These are phyloP conservation scores for Metopia argyrocephala DNA, from an alignment of 2,888 invertebrate species.

Conservation along the genomic window DNA sequence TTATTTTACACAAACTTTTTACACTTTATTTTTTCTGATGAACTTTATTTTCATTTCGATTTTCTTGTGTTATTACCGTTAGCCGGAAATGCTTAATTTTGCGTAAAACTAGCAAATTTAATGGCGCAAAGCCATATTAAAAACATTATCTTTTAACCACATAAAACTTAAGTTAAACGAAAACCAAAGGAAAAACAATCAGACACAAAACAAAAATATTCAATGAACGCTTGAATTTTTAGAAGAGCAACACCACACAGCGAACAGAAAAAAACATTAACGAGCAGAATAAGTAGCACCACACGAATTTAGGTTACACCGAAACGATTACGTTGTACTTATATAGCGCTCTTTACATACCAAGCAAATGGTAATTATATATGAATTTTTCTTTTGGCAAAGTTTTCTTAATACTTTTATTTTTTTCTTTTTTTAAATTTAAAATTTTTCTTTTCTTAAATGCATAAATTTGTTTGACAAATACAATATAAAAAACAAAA, in stretches of 20 bases:
- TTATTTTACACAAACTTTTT: not conserved
- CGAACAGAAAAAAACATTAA: slow-evolving; percentile 21
- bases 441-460: slow-evolving; percentile 11
- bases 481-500: not conserved
- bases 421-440: slow-evolving; percentile 20
- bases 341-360: not conserved
- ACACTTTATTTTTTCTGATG: slow-evolving; percentile 4
- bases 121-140: slow-evolving; percentile 57
- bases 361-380: not conserved
- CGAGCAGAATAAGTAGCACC: slow-evolving; percentile 54
- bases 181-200: not conserved
- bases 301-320: slow-evolving; percentile 57
- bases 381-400: not conserved
- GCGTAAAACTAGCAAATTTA: slow-evolving; percentile 60
- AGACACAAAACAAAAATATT: slow-evolving; percentile 25
- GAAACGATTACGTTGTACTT: not conserved
- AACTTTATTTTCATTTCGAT: not conserved
- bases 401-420: not conserved
- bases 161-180: not conserved
- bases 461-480: too few relatives aligned
- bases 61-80: slow-evolving; percentile 18
- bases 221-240: slow-evolving; percentile 52
- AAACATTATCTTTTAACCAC: slow-evolving; percentile 44
- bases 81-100: slow-evolving; percentile 63
- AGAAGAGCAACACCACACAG: not conserved